phyloP scores from a whole-genome alignment of 2,113 vertebrate genomes.

The Myotis brandtii region DNA sequence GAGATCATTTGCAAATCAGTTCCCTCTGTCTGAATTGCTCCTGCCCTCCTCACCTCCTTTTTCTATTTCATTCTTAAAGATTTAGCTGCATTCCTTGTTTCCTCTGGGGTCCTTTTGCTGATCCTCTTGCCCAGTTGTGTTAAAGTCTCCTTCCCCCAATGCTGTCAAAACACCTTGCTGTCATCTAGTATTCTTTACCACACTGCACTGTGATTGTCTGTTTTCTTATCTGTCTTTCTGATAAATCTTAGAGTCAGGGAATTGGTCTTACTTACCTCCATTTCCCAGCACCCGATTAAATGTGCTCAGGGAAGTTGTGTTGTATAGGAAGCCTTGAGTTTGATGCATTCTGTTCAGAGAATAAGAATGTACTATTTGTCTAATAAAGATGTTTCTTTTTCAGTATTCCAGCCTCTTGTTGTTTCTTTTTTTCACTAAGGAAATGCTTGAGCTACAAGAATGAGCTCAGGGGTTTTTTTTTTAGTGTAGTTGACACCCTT shows the following conservation, averaged over 20 bases:
- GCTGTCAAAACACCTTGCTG: neutral
- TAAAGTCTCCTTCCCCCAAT: neutral
- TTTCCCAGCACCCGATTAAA: neutral
- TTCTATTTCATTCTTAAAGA: neutral
- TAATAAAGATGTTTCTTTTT: neutral
- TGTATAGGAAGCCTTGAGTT: neutral
- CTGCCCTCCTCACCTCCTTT: neutral
- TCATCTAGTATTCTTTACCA: neutral
- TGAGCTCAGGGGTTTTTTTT: neutral
- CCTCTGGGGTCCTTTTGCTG: neutral
- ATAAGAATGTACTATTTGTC: neutral
- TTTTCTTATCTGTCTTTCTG: slow-evolving; percentile 8
- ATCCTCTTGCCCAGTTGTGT: neutral
- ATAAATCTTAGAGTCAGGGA: neutral
- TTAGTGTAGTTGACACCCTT: neutral
- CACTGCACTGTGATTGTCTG: neutral
- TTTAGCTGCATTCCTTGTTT: neutral
- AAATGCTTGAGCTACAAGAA: neutral
- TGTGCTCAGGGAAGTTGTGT: neutral
- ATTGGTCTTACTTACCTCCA: neutral
- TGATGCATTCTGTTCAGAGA: neutral
- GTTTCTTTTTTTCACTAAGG: neutral
- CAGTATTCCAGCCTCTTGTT: neutral
- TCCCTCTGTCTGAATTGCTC: neutral
- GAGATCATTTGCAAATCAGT: neutral